Base-by-base conservation (phyloP, 2,113 vertebrate genomes). In the Natator depressus region DNA sequence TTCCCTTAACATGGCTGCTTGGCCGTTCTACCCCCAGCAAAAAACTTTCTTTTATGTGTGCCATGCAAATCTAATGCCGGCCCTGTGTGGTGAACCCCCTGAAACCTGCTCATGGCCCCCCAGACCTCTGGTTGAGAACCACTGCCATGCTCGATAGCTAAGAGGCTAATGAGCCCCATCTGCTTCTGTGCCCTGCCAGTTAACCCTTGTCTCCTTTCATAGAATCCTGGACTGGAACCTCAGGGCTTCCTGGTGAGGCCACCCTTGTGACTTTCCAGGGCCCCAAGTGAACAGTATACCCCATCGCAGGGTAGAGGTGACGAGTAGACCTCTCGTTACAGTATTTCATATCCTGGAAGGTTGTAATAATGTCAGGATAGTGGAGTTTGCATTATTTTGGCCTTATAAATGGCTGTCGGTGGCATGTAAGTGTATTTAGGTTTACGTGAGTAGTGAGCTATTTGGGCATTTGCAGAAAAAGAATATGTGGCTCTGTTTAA, bases 331-430 rank as follows among this genome's bases (percentile, higher is more conserved):
- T 95, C 94, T 82, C 84, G 59, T 62, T 87, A 46, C 38, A 31
- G 2, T 47, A 17, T 2, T 89, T 95, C 80, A 62, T 85, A 88
- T 89, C 84, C 35, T 92, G 85, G 79, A 84, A 82, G 82, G 84
- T 88, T 65, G 79, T 84, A 94, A 35, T 84, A 90, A 42, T 13
- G 24, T 51, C 47, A 25, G 65, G 78, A 29, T 84, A 87, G 80
- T 95, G 12, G 53, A 46, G 12, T 76, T 91, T 46, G 25, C 6
- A 10, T 76, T 89, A 69, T 35, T 93, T 7, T 19, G n/a, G 54
- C 65, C 89, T 91, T 93, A 89, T 27, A 47, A 53, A 89, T 89
- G 49, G 47, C 62, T 88, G 78, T 80, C 20, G 78, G 91, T 80
- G 79, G 86, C 91, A 47, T 80, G 95, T 55, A 87, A 80, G 76